A percentile compares a stretch with the other conserved stretches of the same genome.
phyloP scores from a whole-genome alignment of 2,113 vertebrate species.

The Pardalotus punctatus region DNA sequence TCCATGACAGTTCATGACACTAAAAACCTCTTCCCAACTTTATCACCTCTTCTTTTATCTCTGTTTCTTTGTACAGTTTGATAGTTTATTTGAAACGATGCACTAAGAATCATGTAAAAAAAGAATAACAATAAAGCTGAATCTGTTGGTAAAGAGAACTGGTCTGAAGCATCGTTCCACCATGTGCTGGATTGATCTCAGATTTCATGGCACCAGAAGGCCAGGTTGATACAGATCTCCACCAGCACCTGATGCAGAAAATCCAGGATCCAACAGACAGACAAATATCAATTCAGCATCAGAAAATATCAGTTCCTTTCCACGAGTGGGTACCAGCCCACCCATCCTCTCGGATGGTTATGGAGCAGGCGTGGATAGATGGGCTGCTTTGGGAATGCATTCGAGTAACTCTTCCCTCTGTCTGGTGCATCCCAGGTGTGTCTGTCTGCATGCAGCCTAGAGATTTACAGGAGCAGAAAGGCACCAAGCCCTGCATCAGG shows the following conservation, averaged over 20 bases:
- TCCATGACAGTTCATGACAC: conserved; percentile 43
- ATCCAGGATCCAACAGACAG: not conserved
- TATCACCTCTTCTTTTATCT: conserved; percentile 60
- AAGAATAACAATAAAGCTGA: conserved; percentile 89
- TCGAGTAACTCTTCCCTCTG: accelerated
- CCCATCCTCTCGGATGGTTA: not conserved
- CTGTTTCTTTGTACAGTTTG: conserved; percentile 68
- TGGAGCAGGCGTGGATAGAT: not conserved
- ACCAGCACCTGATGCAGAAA: not conserved
- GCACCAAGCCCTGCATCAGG: not conserved
- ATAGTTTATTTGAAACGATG: conserved; percentile 70
- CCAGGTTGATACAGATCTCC: not conserved
- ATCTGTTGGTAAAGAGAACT: conserved; percentile 88
- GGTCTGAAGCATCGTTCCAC: conserved; percentile 52
- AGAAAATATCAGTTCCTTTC: not conserved
- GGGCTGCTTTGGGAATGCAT: not conserved
- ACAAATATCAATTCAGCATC: not conserved
- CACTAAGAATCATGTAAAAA: conserved; percentile 77
- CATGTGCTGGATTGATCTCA: not conserved
- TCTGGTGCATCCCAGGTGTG: not conserved
- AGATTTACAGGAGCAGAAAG: not conserved
- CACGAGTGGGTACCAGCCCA: not conserved
- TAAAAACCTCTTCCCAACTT: conserved; percentile 48
- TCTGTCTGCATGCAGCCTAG: not conserved
- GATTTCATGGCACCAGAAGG: not conserved